Evolutionary conservation across 2,888 invertebrate genomes (phyloP).

Genomic region (Polydrusus cervinus): DNA sequence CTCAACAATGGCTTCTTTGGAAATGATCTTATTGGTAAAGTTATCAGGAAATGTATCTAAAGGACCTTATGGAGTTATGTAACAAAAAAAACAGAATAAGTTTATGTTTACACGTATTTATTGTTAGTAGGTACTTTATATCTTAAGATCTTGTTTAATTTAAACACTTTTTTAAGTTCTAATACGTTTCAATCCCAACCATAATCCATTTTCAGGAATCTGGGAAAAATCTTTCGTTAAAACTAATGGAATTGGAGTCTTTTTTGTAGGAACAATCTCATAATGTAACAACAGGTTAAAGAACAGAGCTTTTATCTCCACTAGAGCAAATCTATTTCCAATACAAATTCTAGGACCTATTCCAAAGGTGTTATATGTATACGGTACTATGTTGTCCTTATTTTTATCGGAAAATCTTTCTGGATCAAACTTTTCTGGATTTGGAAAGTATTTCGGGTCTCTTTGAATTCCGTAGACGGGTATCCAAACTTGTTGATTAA

Average conservation of each 20-base stretch:
- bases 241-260: background rate
- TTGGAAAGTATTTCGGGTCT: constrained; percentile 9
- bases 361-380: constrained; percentile 8
- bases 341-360: constrained; percentile 23
- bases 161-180: background rate
- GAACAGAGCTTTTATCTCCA: constrained; percentile 5
- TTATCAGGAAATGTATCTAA: no score
- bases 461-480: constrained; percentile 3
- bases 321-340: constrained; percentile 4
- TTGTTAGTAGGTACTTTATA: no score
- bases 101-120: no score
- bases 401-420: constrained; percentile 26
- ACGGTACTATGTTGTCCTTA: constrained; percentile 3
- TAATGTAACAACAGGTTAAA: constrained; percentile 18
- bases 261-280: constrained; percentile 2
- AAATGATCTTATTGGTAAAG: no score
- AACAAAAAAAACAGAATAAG: no score
- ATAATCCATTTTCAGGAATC: background rate
- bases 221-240: background rate
- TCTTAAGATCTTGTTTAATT: no score
- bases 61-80: no score
- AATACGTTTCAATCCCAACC: constrained; percentile 2
- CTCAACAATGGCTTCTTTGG: no score
- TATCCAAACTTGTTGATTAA: background rate
- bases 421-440: constrained; percentile 30